A percentile compares a stretch with the other conserved stretches of the same genome.
These are phyloP conservation scores for Pandion haliaetus DNA, from an alignment of 2,113 vertebrate genomes.

Conservation along the genomic window DNA sequence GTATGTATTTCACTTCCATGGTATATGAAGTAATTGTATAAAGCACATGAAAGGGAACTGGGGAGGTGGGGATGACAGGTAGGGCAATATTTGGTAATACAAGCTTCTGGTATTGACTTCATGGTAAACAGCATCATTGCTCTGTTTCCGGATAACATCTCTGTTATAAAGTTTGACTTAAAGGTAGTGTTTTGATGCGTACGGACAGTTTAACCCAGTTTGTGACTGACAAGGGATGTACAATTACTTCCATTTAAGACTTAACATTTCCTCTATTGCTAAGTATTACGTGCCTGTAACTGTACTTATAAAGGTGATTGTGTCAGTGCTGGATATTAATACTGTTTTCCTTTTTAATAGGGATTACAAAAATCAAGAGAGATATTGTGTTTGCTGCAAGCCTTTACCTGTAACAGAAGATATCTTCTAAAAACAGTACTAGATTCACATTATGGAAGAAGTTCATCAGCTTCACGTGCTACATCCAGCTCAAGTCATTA, in stretches of 20 bases:
- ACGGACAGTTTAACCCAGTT: not conserved
- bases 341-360: constrained; percentile 60
- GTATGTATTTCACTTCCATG: constrained; percentile 65
- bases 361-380: constrained; percentile 97
- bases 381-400: constrained; percentile 98
- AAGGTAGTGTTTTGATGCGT: too few relatives aligned
- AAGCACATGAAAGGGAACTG: not conserved
- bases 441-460: not conserved
- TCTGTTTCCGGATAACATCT: not conserved
- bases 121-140: not conserved
- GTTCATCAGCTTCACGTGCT: not conserved
- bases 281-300: not conserved
- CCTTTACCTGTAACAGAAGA: constrained; percentile 85
- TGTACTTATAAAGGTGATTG: not conserved
- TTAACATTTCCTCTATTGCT: not conserved
- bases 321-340: not conserved
- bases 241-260: not conserved
- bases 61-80: too few relatives aligned
- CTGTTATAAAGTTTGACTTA: not conserved
- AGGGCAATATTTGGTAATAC: not conserved
- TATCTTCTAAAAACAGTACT: not conserved
- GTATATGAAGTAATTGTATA: not conserved
- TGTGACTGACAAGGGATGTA: not conserved
- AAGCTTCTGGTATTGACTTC: not conserved
- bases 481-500: constrained; percentile 23